Evolutionary conservation across 2,797 vertebrate genomes (phyloP).

Genomic region (Cuculus canorus): DNA sequence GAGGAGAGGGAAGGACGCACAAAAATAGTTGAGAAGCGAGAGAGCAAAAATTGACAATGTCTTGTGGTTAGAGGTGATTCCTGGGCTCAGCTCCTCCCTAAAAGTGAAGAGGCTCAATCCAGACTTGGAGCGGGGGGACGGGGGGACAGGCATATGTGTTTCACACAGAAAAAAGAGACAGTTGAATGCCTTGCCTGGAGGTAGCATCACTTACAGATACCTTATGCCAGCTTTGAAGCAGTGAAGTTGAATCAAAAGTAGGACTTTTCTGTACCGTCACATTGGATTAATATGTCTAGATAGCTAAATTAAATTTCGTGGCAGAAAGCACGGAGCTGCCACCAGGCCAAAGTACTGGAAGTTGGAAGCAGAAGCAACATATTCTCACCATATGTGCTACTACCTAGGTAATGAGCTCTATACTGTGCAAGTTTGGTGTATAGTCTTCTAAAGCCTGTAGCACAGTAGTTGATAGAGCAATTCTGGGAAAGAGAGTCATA

Average conservation of each 20-base stretch:
- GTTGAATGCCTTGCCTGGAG: not conserved
- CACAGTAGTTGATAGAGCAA: not conserved
- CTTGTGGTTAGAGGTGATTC: not conserved
- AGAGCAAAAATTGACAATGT: accelerated
- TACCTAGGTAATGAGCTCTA: not conserved
- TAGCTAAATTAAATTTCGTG: not conserved
- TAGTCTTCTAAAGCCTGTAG: not conserved
- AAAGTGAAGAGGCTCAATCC: not conserved
- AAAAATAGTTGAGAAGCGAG: not conserved
- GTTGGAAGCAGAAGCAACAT: not conserved
- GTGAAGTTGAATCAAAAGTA: not conserved
- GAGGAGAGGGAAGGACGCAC: not conserved
- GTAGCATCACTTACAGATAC: not conserved
- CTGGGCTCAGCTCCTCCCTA: not conserved
- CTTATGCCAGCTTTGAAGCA: not conserved
- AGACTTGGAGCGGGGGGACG: too few species aligned
- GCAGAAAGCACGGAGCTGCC: not conserved
- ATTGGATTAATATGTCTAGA: not conserved
- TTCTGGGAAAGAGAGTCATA: not conserved
- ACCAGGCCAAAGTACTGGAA: not conserved
- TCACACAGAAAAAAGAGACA: not conserved
- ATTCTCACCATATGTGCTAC: not conserved
- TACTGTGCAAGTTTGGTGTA: not conserved
- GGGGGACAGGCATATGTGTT: accelerated
- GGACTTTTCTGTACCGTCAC: not conserved